Evolutionary conservation across 2,113 vertebrate genomes (phyloP).

Genomic region (Mus pahari): DNA sequence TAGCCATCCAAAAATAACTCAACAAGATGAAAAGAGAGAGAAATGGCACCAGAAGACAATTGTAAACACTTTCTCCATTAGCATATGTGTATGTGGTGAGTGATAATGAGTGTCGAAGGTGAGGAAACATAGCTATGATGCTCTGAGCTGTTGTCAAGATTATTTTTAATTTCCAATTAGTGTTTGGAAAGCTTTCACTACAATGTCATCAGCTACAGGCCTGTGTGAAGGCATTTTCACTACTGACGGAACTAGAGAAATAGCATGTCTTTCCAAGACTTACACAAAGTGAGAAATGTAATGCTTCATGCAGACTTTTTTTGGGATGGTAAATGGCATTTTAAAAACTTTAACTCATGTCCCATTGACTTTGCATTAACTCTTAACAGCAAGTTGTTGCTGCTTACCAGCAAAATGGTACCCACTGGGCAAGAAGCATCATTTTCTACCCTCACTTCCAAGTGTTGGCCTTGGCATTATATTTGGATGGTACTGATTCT

Average conservation of each 20-base stretch:
- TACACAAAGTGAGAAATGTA: slow-evolving; percentile 77
- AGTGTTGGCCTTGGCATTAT: neutral
- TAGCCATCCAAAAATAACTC: slow-evolving; percentile 61
- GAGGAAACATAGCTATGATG: neutral
- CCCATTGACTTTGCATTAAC: slow-evolving; percentile 65
- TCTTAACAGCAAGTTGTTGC: neutral
- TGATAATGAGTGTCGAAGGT: slow-evolving; percentile 47
- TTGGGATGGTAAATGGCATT: slow-evolving; percentile 68
- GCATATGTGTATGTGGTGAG: slow-evolving; percentile 62
- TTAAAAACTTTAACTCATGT: slow-evolving; percentile 63
- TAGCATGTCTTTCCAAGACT: slow-evolving; percentile 74
- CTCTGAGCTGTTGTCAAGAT: slow-evolving; percentile 60
- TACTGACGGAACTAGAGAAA: slow-evolving; percentile 72
- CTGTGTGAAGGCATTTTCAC: slow-evolving; percentile 69
- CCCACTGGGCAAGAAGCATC: neutral
- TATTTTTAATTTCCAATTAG: slow-evolving; percentile 78
- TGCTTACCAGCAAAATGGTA: neutral
- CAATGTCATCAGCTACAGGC: slow-evolving; percentile 64
- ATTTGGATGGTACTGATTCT: neutral
- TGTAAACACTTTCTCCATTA: slow-evolving; percentile 61
- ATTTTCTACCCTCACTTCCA: neutral
- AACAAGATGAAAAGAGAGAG: slow-evolving; percentile 34
- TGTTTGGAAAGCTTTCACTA: slow-evolving; percentile 79
- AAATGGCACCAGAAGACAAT: slow-evolving; percentile 52
- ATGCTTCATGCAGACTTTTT: slow-evolving; percentile 51